These are phyloP conservation scores for Porites lutea DNA, from an alignment of 64 coral and sea anemone genomes.

Conservation along the genomic window DNA sequence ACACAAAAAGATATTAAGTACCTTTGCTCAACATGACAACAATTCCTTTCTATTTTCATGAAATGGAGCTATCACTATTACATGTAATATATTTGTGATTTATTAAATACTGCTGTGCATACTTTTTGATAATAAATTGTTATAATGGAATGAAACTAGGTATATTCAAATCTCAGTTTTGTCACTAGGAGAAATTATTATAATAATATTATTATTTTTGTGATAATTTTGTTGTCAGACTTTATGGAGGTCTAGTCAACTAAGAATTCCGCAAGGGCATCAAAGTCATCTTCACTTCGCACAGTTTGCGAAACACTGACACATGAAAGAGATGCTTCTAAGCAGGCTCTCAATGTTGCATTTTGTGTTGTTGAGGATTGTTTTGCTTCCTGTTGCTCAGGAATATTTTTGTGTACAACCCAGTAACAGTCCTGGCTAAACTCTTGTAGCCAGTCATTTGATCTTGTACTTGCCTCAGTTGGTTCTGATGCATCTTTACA, in stretches of 20 bases:
- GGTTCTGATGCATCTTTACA: neutral
- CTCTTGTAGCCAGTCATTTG: constrained; percentile 31
- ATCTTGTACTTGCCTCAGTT: neutral
- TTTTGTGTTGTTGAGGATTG: neutral
- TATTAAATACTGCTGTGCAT: neutral
- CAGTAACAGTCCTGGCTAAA: constrained; percentile 39
- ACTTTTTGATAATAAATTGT: too few species aligned
- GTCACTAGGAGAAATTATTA: neutral
- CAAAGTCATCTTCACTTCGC: constrained; percentile 14
- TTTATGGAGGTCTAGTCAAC: neutral
- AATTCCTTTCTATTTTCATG: neutral
- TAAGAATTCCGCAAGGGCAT: constrained; percentile 18
- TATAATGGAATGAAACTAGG: too few species aligned
- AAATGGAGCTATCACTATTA: neutral
- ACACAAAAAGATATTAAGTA: too few species aligned
- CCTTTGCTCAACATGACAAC: neutral
- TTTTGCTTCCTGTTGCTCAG: neutral
- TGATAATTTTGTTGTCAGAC: neutral
- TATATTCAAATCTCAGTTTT: too few species aligned
- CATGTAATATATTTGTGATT: neutral
- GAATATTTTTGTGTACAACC: neutral
- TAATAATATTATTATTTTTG: too few species aligned
- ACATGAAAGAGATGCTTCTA: neutral
- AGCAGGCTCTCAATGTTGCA: neutral
- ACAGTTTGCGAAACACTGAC: neutral